Base-by-base conservation (phyloP, 1,140 invertebrate genomes). In the Caenorhabditis tropicalis region DNA sequence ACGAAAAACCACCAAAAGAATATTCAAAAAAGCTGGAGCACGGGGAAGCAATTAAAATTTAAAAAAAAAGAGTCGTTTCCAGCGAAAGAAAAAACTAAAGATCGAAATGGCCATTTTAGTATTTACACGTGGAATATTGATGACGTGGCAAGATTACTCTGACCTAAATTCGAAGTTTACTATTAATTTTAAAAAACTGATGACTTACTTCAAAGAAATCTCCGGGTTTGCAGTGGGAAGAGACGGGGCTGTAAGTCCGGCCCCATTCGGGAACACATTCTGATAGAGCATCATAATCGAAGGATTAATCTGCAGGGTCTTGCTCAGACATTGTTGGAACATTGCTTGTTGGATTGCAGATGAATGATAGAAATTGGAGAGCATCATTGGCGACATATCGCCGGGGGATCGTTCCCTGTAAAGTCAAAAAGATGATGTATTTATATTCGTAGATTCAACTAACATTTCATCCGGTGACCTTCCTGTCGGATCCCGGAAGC, bases 401-500 rank as follows among this genome's bases (percentile, higher is more conserved):
- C 65, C 65, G 0, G 65, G 65, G n/a, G 36, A 43, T 3, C 65
- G 33, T 74, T 74, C 65, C 36, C 65, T 74, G 65, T 10, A 46
- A 60, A 74, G 24, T 74, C 21, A 4, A 24, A 27, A 56, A 56
- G n/a, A 10, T 56, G 27, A 27, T 27, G 2, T 56, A 0, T 27
- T 29, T 12, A 6, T 36, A 0, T 48, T 21, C n/a, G 5, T 6
- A 19, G 4, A 51, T 51, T 5, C 49, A 5, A 31, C 49, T 24
- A 16, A 43, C 53, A 88, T 82, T 36, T 85, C 86, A 79, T 89
- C 88, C 0, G 79, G 85, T 5, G 79, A 82, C 46, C 88, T 81
- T 43, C 88, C 87, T 39, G 53, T 89, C 19, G 88, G 89, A 85
- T 96, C 95, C 24, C 96, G 93, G 92, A 98, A 98, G 0, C 96